phyloP scores from a whole-genome alignment of 64 coral and sea anemone genomes.

The Dendronephthya gigantea region DNA sequence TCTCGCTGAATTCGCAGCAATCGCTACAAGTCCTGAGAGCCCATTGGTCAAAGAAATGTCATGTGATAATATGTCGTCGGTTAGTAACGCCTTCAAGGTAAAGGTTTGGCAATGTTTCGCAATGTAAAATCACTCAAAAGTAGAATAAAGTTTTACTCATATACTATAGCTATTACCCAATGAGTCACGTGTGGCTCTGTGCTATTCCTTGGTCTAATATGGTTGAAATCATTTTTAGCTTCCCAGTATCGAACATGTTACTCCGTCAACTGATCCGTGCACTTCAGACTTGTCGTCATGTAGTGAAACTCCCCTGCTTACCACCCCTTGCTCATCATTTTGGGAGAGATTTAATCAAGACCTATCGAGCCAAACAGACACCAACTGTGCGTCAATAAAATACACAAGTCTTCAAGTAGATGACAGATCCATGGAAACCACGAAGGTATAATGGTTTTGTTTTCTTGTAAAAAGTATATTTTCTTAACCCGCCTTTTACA shows the following conservation, averaged over 20 bases:
- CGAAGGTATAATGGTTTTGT: not conserved
- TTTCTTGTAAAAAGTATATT: too few relatives aligned
- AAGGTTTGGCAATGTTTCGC: not conserved
- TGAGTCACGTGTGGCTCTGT: too few relatives aligned
- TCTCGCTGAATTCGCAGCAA: conserved; percentile 64
- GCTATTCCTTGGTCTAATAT: too few relatives aligned
- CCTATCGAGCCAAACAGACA: not conserved
- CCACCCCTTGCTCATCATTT: not conserved
- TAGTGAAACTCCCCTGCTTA: not conserved
- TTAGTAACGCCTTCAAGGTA: not conserved
- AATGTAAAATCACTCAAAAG: not conserved
- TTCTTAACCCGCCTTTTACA: too few relatives aligned
- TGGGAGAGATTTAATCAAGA: not conserved
- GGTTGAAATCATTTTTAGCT: not conserved
- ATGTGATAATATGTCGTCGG: not conserved
- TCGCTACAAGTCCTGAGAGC: conserved; percentile 80
- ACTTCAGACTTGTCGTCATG: not conserved
- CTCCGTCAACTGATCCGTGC: too few relatives aligned
- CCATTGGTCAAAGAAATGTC: conserved; percentile 59
- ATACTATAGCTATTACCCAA: too few relatives aligned
- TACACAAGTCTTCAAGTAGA: not conserved
- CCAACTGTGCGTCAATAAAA: not conserved
- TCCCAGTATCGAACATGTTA: not conserved
- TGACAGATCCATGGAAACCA: not conserved
- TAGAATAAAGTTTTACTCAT: too few relatives aligned